A percentile compares a stretch with the other conserved stretches of the same genome.
phyloP scores from a whole-genome alignment of 2,888 invertebrate species.

The Microplitis manilae region DNA sequence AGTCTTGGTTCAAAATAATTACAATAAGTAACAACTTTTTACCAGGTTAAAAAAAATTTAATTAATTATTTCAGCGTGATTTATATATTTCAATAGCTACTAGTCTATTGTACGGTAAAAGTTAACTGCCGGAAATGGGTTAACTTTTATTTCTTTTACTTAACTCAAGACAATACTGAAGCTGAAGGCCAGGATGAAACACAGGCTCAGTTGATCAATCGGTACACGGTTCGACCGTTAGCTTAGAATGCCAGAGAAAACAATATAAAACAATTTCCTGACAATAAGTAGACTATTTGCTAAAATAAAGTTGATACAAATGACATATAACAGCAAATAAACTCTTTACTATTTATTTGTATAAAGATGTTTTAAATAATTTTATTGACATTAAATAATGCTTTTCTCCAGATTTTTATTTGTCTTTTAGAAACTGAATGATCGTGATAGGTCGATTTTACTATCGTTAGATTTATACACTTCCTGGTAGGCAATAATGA shows the following conservation, averaged over 20 bases:
- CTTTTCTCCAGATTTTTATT: conserved; percentile 16
- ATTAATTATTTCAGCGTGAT: neutral
- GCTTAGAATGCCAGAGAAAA: conserved; percentile 16
- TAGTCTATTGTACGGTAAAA: neutral
- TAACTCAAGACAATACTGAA: neutral
- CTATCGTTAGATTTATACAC: conserved; percentile 41
- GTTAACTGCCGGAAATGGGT: conserved; percentile 29
- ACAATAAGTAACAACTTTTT: neutral
- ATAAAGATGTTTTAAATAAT: conserved; percentile 1
- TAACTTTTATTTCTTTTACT: conserved; percentile 22
- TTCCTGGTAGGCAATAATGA: conserved; percentile 27
- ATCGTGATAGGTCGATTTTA: conserved; percentile 45
- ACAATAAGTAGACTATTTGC: neutral
- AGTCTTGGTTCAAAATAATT: neutral
- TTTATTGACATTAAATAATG: conserved; percentile 10
- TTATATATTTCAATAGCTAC: neutral
- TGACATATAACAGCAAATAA: neutral
- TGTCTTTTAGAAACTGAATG: conserved; percentile 1
- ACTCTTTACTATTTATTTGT: neutral
- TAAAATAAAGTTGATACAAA: conserved; percentile 1
- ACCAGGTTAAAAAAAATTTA: neutral
- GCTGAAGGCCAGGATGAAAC: neutral
- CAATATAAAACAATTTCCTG: neutral
- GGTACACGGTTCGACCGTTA: conserved; percentile 19
- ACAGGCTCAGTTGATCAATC: conserved; percentile 19